Conservation (phyloP, 1,140 invertebrate species). For the Homarus americanus region DNA sequence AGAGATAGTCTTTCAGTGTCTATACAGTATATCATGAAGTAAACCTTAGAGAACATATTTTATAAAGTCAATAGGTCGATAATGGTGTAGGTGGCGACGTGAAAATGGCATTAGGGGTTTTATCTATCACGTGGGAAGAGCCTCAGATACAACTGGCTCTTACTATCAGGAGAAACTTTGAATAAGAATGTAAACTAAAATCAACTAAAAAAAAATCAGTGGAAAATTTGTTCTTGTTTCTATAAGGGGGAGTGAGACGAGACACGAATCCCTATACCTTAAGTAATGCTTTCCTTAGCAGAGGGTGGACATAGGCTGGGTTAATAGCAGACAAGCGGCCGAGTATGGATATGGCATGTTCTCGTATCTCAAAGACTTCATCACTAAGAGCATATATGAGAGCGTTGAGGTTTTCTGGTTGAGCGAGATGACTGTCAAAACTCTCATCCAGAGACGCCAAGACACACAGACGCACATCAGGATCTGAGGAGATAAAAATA, state of each 20-base stretch:
- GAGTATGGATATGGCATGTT: conserved; percentile 93
- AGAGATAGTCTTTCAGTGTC: no score
- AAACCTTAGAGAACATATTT: no score
- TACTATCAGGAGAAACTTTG: no score
- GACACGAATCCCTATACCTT: conserved; percentile 78
- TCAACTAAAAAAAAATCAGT: no score
- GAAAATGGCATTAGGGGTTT: no score
- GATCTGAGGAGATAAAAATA: conserved; percentile 81
- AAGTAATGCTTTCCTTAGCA: conserved; percentile 94
- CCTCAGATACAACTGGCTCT: no score
- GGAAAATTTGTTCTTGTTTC: no score
- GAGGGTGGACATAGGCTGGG: conserved; percentile 98
- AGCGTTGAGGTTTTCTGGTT: conserved; percentile 95
- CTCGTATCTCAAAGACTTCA: conserved; percentile 97
- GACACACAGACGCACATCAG: conserved; percentile 95
- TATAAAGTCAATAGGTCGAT: no score
- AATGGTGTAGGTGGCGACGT: no score
- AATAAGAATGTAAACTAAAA: no score
- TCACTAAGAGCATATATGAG: conserved; percentile 98
- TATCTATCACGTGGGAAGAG: no score
- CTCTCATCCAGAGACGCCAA: conserved; percentile 94
- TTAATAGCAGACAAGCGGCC: conserved; percentile 95
- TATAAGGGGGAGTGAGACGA: background rate
- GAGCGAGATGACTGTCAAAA: conserved; percentile 96
- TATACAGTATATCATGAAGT: no score